These are phyloP conservation scores for Ornithoptera alexandrae DNA, from an alignment of 2,888 invertebrate species.

Conservation along the genomic window DNA sequence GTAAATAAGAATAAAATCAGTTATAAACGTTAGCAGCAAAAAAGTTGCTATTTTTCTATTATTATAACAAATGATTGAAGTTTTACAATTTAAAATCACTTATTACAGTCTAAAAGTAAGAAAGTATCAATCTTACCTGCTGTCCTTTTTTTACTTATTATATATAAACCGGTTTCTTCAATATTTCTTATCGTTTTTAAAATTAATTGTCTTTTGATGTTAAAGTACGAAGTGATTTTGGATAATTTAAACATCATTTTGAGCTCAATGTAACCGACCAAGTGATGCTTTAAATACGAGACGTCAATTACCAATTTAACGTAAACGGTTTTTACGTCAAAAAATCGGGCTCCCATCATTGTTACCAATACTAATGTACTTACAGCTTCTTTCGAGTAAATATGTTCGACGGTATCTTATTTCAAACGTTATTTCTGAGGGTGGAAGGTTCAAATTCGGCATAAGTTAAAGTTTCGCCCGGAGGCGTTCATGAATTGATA, in stretches of 20 bases:
- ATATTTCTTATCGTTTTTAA: background rate
- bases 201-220: background rate
- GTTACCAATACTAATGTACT: slow-evolving; percentile 31
- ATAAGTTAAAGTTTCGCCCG: slow-evolving; percentile 31
- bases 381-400: slow-evolving; percentile 20
- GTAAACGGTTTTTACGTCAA: slow-evolving; percentile 20
- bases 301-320: slow-evolving; percentile 25
- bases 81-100: no score
- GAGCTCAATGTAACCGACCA: slow-evolving; percentile 7
- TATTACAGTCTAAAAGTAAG: no score
- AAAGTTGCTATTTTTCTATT: no score
- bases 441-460: slow-evolving; percentile 13
- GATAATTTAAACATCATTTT: slow-evolving; percentile 16
- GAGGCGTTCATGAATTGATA: slow-evolving; percentile 38
- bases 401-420: background rate
- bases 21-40: no score
- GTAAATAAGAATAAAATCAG: no score
- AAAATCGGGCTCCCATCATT: slow-evolving; percentile 30
- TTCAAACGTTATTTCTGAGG: background rate
- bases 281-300: slow-evolving; percentile 19
- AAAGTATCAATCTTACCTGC: background rate
- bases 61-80: no score
- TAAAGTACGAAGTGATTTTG: slow-evolving; percentile 1
- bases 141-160: background rate
- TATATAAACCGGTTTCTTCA: background rate